Conservation (phyloP, 2,797 vertebrate genomes). For the Liparis tanakae region DNA sequence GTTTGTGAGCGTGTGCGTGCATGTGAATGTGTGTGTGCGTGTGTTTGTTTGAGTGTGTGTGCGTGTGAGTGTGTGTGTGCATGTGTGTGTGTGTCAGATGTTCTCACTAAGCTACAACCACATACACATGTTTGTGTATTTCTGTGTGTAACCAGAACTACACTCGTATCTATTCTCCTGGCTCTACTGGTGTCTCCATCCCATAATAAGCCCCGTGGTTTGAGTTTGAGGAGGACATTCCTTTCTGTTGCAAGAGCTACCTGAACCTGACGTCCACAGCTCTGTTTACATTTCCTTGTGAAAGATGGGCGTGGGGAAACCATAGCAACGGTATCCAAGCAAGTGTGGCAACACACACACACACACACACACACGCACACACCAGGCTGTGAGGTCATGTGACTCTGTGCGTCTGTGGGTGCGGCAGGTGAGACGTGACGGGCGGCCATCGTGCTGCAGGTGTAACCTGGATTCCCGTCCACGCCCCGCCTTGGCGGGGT, state of each 20-base stretch:
- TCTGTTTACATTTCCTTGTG: slow-evolving; percentile 66
- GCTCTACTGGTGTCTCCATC: too few species aligned
- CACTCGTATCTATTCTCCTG: too few species aligned
- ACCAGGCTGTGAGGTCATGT: slow-evolving; percentile 42
- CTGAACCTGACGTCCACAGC: slow-evolving; percentile 54
- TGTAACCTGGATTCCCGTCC: slow-evolving; percentile 43
- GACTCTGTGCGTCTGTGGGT: slow-evolving; percentile 1
- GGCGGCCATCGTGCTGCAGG: background rate
- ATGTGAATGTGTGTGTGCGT: too few species aligned
- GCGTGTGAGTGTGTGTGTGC: too few species aligned
- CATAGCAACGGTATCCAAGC: slow-evolving; percentile 77
- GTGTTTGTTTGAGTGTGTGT: too few species aligned
- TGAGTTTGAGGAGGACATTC: slow-evolving; percentile 44
- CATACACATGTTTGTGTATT: background rate
- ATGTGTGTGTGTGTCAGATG: too few species aligned
- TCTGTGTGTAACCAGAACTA: background rate
- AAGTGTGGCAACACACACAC: slow-evolving; percentile 32
- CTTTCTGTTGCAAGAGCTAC: slow-evolving; percentile 40
- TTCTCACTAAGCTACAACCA: background rate
- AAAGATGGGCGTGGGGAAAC: slow-evolving; percentile 45
- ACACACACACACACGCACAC: slow-evolving; percentile 25
- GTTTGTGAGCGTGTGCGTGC: too few species aligned
- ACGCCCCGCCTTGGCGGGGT: too few species aligned
- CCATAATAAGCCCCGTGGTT: too few species aligned
- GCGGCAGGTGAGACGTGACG: slow-evolving; percentile 38